A percentile compares a stretch with the other conserved stretches of the same genome.
Evolutionary conservation across 1,140 invertebrate genomes (phyloP).

Genomic region (Aleiodes sp.): DNA sequence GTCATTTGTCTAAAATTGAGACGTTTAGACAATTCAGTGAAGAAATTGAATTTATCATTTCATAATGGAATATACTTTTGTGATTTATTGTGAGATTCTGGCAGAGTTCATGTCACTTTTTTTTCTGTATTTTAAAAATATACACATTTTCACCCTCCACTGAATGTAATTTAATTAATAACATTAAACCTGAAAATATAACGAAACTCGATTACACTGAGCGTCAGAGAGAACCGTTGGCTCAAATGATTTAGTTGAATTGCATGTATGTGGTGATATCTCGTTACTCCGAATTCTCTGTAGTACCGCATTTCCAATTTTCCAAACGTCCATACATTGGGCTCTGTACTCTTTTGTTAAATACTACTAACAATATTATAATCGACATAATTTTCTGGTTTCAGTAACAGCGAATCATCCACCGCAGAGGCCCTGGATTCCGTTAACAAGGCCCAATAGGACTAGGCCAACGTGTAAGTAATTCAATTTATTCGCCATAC

Average conservation of each 20-base stretch:
- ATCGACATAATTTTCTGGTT: slow-evolving; percentile 65
- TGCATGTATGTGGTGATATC: neutral
- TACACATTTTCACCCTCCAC: neutral
- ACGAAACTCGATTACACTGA: neutral
- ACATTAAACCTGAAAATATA: neutral
- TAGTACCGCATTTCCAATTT: neutral
- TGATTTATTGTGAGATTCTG: too few species aligned
- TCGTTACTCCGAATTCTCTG: neutral
- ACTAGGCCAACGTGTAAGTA: slow-evolving; percentile 88
- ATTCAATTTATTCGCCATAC: slow-evolving; percentile 13
- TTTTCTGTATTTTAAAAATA: neutral
- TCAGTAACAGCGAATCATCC: slow-evolving; percentile 88
- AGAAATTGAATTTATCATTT: neutral
- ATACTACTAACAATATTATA: too few species aligned
- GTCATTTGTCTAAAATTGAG: too few species aligned
- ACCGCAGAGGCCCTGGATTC: slow-evolving; percentile 93
- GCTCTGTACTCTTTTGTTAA: too few species aligned
- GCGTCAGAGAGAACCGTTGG: neutral
- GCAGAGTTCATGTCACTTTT: neutral
- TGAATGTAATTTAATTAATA: neutral
- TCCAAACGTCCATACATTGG: neutral
- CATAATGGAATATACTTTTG: too few species aligned
- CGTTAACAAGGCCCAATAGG: slow-evolving; percentile 85
- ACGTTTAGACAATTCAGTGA: neutral
- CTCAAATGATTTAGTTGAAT: neutral